phyloP scores from a whole-genome alignment of 2,888 invertebrate species.

The Drosophila hamatofila region DNA sequence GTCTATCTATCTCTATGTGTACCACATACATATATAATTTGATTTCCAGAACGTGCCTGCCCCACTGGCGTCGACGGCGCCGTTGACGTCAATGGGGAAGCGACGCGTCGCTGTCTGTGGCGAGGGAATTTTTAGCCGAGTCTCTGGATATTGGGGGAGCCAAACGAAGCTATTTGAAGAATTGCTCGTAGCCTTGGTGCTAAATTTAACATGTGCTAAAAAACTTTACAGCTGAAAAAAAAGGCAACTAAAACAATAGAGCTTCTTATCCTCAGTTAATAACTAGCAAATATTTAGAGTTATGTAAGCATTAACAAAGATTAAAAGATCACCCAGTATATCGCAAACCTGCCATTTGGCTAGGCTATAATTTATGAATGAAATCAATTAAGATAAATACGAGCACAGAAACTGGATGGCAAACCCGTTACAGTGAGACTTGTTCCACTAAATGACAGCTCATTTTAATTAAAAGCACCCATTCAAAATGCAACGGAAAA shows the following conservation, averaged over 20 bases:
- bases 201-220: conserved; percentile 40
- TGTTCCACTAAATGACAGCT: conserved; percentile 58
- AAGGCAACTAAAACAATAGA: background rate
- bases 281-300: background rate
- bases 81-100: conserved; percentile 69
- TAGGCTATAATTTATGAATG: conserved; percentile 68
- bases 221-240: background rate
- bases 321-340: conserved; percentile 19
- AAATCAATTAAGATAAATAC: conserved; percentile 75
- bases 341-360: conserved; percentile 34
- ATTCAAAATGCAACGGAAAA: conserved; percentile 63
- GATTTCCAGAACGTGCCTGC: conserved; percentile 79
- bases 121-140: conserved; percentile 31
- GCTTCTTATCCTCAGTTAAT: background rate
- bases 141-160: conserved; percentile 39
- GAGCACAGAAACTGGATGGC: conserved; percentile 31
- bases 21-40: conserved; percentile 49
- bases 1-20: conserved; percentile 41
- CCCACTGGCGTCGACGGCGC: conserved; percentile 44
- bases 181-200: conserved; percentile 48
- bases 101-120: conserved; percentile 33
- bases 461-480: conserved; percentile 64
- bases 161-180: conserved; percentile 41
- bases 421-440: conserved; percentile 38
- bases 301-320: conserved; percentile 16